A percentile compares a stretch with the other conserved stretches of the same genome.
Conservation (phyloP, 2,113 vertebrate species). For the Dromaius novaehollandiae region DNA sequence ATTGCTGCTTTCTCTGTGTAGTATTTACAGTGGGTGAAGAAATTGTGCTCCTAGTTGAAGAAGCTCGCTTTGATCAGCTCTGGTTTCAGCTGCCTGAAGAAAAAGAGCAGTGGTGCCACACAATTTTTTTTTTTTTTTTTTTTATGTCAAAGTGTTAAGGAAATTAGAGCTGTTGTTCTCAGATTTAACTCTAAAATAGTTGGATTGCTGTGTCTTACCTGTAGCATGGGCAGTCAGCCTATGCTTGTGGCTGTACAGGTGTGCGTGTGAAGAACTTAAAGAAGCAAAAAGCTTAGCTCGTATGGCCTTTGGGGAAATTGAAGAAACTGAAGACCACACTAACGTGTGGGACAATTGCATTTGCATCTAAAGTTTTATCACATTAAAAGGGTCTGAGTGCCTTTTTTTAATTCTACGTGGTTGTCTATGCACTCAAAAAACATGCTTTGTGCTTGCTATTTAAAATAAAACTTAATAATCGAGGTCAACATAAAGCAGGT, state of each 20-base stretch:
- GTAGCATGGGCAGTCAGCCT: neutral
- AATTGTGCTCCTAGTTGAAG: neutral
- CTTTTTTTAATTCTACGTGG: neutral
- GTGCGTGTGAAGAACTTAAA: rapidly evolving
- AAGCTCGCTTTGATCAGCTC: neutral
- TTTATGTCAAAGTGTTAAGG: neutral
- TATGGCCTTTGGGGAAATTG: neutral
- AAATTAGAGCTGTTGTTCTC: neutral
- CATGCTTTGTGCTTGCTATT: rapidly evolving
- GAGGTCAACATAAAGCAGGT: neutral
- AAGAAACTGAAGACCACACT: neutral
- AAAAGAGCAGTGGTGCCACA: neutral
- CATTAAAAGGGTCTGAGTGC: neutral
- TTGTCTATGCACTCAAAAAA: neutral
- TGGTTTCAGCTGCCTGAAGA: neutral
- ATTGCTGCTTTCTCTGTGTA: neutral
- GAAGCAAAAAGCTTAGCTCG: neutral
- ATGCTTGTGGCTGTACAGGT: neutral
- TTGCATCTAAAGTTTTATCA: neutral
- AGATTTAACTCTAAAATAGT: neutral
- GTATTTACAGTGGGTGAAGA: neutral
- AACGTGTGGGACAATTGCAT: neutral
- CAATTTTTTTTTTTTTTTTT: rapidly evolving
- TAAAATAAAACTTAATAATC: neutral
- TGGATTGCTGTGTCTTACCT: neutral